Percentiles rank a stretch among this genome's conserved stretches.
phyloP scores from a whole-genome alignment of 2,888 invertebrate genomes.

The Tenthredo scrophulariae region DNA sequence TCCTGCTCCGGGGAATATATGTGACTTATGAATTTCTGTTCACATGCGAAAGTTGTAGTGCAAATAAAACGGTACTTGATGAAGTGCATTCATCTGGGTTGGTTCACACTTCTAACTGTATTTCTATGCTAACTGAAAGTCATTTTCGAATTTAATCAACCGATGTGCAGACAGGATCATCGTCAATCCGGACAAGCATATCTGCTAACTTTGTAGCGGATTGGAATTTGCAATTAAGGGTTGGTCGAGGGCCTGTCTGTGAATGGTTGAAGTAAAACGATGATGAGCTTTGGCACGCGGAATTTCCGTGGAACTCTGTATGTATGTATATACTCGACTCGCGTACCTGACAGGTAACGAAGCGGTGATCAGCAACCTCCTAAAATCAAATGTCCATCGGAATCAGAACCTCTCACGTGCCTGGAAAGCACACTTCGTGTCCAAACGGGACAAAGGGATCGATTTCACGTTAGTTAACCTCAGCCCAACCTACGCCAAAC shows the following conservation, averaged over 20 bases:
- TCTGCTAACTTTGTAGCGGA: constrained; percentile 14
- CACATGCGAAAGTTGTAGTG: neutral
- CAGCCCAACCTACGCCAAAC: neutral
- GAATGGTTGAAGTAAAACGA: neutral
- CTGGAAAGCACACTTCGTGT: neutral
- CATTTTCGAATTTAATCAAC: neutral
- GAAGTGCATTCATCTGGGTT: neutral
- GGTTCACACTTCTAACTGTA: neutral
- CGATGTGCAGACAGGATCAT: neutral
- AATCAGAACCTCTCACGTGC: constrained; percentile 37
- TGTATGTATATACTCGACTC: neutral
- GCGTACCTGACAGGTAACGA: constrained; percentile 41
- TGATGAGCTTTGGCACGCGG: constrained; percentile 20
- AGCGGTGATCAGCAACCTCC: constrained; percentile 10
- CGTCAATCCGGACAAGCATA: neutral
- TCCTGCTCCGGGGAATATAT: neutral
- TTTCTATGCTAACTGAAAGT: neutral
- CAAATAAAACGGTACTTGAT: neutral
- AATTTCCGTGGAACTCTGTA: neutral
- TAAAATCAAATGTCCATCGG: constrained; percentile 39
- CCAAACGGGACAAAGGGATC: constrained; percentile 32
- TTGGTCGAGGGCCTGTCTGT: constrained; percentile 21
- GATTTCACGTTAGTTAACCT: constrained; percentile 44
- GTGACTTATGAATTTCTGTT: neutral
- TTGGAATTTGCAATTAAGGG: constrained; percentile 15